Percentiles rank a stretch among this genome's conserved stretches.
Conservation (phyloP, 1,140 invertebrate species). For the Lepidurus packardi region DNA sequence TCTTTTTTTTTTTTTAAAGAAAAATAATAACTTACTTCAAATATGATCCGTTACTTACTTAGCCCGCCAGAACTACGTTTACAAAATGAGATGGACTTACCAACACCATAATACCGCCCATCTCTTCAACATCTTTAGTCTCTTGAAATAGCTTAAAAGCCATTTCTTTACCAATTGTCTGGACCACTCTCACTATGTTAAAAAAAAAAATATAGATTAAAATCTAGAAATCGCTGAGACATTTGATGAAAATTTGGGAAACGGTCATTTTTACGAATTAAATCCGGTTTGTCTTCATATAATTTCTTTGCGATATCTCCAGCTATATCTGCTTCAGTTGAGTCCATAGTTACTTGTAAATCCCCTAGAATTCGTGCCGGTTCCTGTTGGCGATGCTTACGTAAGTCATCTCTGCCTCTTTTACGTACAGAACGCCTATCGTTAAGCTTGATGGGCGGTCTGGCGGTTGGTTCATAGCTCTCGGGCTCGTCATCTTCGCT, state of each 20-base stretch:
- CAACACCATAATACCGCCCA: constrained; percentile 74
- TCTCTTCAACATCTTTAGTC: constrained; percentile 69
- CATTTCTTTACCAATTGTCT: constrained; percentile 63
- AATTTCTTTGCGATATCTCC: constrained; percentile 33
- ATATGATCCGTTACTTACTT: constrained; percentile 23
- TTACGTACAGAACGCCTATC: constrained; percentile 24
- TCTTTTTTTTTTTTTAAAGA: constrained; percentile 7
- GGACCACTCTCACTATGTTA: constrained; percentile 60
- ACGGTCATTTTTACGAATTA: constrained; percentile 30
- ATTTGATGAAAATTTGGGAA: constrained; percentile 4
- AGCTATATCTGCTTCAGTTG: constrained; percentile 28
- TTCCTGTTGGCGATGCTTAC: not conserved
- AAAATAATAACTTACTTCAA: not conserved
- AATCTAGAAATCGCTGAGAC: constrained; percentile 4
- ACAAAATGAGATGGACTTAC: constrained; percentile 45
- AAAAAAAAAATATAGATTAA: constrained; percentile 40
- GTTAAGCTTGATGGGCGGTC: constrained; percentile 12
- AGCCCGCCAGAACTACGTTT: constrained; percentile 12
- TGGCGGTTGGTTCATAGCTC: constrained; percentile 27
- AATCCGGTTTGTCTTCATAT: constrained; percentile 32
- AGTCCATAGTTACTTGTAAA: constrained; percentile 23
- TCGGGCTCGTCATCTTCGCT: constrained; percentile 25
- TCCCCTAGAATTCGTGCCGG: constrained; percentile 2
- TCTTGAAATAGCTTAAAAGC: constrained; percentile 68
- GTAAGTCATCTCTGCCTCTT: not conserved